Conservation (phyloP, 2,888 invertebrate genomes). For the Lycocerus yunnanus region DNA sequence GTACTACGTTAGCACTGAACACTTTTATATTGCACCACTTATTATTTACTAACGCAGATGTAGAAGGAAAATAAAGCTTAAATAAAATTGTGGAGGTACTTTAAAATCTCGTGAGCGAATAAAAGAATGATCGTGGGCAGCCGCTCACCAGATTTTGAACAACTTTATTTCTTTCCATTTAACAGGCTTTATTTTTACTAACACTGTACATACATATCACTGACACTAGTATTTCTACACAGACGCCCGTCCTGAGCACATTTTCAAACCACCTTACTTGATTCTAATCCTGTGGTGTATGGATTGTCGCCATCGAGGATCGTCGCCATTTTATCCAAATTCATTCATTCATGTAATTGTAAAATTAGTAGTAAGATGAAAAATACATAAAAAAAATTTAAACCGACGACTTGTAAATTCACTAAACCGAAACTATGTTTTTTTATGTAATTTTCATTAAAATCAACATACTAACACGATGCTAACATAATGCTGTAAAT, state of each 20-base stretch:
- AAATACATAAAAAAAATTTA: slow-evolving; percentile 1
- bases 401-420: neutral
- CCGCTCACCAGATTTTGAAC: neutral
- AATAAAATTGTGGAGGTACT: neutral
- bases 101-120: neutral
- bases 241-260: slow-evolving; percentile 57
- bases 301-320: slow-evolving; percentile 40
- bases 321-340: slow-evolving; percentile 31
- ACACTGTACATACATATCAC: slow-evolving; percentile 51
- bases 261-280: slow-evolving; percentile 58
- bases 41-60: neutral
- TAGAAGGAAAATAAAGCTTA: neutral
- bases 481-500: slow-evolving; percentile 55
- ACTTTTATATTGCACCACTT: neutral
- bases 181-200: slow-evolving; percentile 28
- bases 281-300: slow-evolving; percentile 51
- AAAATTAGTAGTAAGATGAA: slow-evolving; percentile 15
- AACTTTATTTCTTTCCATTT: neutral
- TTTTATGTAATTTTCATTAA: slow-evolving; percentile 23
- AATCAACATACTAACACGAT: slow-evolving; percentile 50
- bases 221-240: slow-evolving; percentile 55
- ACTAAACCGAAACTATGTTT: neutral
- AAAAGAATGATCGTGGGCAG: no score
- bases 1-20: neutral
- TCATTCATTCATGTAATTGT: slow-evolving; percentile 28